Evolutionary conservation across 2,888 invertebrate genomes (phyloP), one percentile per base, ranked within the genome.

Genomic region (Protonemura montana): DNA sequence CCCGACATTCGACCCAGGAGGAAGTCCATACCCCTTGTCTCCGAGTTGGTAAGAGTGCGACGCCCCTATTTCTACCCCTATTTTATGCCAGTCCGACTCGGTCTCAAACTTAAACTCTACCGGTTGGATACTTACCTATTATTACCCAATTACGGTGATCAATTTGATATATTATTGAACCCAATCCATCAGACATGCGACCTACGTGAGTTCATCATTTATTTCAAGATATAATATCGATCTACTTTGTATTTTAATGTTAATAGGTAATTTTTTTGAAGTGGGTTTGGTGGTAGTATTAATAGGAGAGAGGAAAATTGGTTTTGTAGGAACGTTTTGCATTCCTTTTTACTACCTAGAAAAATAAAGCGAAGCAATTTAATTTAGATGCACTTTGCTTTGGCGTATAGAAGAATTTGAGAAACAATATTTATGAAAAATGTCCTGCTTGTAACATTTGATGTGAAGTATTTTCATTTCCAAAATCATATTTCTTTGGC

Each of bases 21-120:
- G 91, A 99, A 99, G 93, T 98, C 98, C 85, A 98, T 99, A 91
- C 98, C 99, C 42, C 94, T 99, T 90, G 99, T 99, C 90, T 99
- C 99, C 88, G 99, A 99, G 93, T 94, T 99, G 96, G 99, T 99
- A 95, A 96, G 98, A 95, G 5, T 10, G 10, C 28, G 21, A 21
- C 86, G 3, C 59, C 27, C 42, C n/a, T 77, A 30, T 76, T 76
- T 59, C 78, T 83, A n/a, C 25, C 42, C 29, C 1, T 30, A 13
- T 83, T 27, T n/a, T 16, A 6, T 3, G 5, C 35, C 35, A 10
- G 35, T 10, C 35, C 35, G 3, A 10, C 35, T 10, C 35, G 35
- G 35, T 10, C 35, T 35, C 35, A 35, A 10, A 10, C 35, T 35
- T 35, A n/a, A 78, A 27, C 30, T 81, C 21, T 59, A 21, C 59